Evolutionary conservation across 2,113 vertebrate species (phyloP).

Genomic region (Ascaphus truei): DNA sequence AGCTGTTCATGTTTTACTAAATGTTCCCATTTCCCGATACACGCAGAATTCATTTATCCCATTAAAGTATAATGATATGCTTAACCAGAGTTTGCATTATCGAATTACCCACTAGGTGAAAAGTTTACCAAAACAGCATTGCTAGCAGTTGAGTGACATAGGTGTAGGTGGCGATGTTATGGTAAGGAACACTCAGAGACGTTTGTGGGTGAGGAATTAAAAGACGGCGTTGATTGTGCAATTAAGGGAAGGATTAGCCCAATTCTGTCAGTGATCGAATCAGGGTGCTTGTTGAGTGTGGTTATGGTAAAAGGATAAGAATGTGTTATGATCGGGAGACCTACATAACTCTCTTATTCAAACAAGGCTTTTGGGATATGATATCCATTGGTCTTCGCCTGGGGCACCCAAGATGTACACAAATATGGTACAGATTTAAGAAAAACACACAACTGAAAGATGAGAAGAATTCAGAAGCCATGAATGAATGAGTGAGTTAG

Average conservation of each 20-base stretch:
- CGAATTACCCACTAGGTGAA: not conserved
- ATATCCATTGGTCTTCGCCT: not conserved
- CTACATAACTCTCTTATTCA: not conserved
- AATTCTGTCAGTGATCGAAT: slow-evolving; percentile 4
- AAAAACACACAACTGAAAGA: not conserved
- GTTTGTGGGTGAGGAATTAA: accelerated
- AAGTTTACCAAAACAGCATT: slow-evolving; percentile 26
- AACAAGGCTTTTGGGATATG: not conserved
- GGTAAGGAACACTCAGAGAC: accelerated
- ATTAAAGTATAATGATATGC: not conserved
- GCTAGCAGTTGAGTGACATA: not conserved
- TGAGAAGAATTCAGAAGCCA: too few relatives aligned
- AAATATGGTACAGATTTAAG: not conserved
- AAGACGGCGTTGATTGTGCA: not conserved
- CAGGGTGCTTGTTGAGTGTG: accelerated
- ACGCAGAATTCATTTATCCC: not conserved
- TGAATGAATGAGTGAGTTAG: too few relatives aligned
- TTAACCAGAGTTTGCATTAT: not conserved
- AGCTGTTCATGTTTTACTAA: slow-evolving; percentile 38
- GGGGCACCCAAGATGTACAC: not conserved
- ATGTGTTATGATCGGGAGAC: slow-evolving; percentile 9
- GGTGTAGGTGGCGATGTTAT: accelerated
- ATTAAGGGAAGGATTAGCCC: not conserved
- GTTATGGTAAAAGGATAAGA: slow-evolving; percentile 29
- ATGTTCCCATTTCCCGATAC: slow-evolving; percentile 41